Base-by-base conservation (phyloP, 2,888 invertebrate genomes). In the Stictocephala bisonia region DNA sequence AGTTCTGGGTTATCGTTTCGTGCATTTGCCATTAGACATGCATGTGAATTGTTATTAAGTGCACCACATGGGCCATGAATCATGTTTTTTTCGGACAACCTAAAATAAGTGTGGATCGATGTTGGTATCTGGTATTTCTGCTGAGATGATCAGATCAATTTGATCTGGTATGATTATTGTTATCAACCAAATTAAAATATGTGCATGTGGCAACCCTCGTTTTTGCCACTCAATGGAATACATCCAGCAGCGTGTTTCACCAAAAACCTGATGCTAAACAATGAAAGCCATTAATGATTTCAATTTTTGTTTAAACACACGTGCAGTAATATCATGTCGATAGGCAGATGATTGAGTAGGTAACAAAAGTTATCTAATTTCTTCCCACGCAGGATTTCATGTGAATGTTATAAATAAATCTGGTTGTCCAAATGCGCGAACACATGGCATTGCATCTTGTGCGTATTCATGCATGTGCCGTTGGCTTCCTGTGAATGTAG, bases 41-140 rank as follows among this genome's bases (percentile, higher is more conserved):
- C 84, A 85, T 2, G 82, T 22, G 82, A 80, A 24, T 77, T 76
- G 4, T 35, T 50, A 76, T 83, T 83, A n/a, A 79, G 51, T 13
- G n/a, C 29, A 9, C 82, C 82, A 76, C 83, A 83, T n/a, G 82
- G 82, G 3, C 82, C 82, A 78, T 84, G 83, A 40, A 82, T 79
- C 80, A 82, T 77, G 60, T 73, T 66, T 50, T 50, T 50, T 13
- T 6, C n/a, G 18, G 3, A 50, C 7, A 3, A 50, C 13, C 24
- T 78, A 70, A 73, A 77, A 75, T 9, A 84, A 66, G 6, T 64
- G 44, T 13, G 79, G 79, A 78, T 82, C 79, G n/a, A 15, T 11
- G 2, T 78, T 26, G 22, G 75, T 75, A 75, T 83, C 76, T 3
- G 83, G 82, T 24, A 85, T 67, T 76, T 84, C 84, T 11, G 83